Base-by-base conservation (phyloP, 2,888 invertebrate genomes). In the Melolontha melolontha region DNA sequence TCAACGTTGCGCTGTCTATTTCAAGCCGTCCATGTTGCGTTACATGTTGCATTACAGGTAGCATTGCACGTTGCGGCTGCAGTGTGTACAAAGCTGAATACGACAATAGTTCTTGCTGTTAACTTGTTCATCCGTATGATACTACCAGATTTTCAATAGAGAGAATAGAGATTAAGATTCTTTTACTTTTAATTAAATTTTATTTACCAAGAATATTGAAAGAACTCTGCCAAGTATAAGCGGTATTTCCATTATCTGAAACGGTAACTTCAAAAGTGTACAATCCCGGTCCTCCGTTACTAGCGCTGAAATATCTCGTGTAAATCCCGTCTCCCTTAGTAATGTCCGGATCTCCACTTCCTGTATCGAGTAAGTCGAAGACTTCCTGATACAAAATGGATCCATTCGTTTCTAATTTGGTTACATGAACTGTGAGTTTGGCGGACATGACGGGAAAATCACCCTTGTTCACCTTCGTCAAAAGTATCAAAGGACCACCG, bases 311-410 rank as follows among this genome's bases (percentile, higher is more conserved):
- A 77, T 88, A 89, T 50, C 88, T 84, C 0, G 89, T 87, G 76
- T 91, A 91, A 10, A 90, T 84, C 0, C 91, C 90, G 79, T 91
- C 91, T 0, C 87, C 87, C 77, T 84, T 85, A 17, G 86, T 86
- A 27, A 90, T 84, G 78, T 91, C 91, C 0, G 90, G 89, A 81
- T 90, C 90, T 70, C 88, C 89, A 73, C 86, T 85, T 8, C 89
- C 90, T 50, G 86, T 86, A 78, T 89, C 90, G 55, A 86, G 78
- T 1, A 89, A 79, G 69, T 86, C 84, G 55, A 87, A 81, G 62
- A 79, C 84, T 70, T 80, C 78, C 17, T 78, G 79, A 51, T 83
- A 80, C 1, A 79, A 73, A 6, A 77, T 75, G 2, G 83, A 79
- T 8, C 81, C 81, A 68, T 84, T 80, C 1, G 75, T 70, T 47